These are phyloP conservation scores for Platycheirus albimanus DNA, from an alignment of 2,888 invertebrate genomes.

Conservation along the genomic window DNA sequence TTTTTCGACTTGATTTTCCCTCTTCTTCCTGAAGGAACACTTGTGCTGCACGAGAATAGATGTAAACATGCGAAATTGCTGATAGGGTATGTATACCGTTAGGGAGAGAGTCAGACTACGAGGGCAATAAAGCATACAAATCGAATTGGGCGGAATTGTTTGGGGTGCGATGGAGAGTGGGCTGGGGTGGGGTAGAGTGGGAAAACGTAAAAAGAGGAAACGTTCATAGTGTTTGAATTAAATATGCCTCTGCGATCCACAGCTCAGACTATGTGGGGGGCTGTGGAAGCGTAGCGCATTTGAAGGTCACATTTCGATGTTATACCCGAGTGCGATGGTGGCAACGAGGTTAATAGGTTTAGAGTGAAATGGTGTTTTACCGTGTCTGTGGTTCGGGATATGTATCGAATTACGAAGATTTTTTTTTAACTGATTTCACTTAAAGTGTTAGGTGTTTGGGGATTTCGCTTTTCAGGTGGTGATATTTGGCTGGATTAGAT, in stretches of 20 bases:
- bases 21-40: conserved; percentile 51
- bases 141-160: conserved; percentile 45
- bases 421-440: conserved; percentile 40
- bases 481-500: conserved; percentile 43
- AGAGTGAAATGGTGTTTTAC: conserved; percentile 46
- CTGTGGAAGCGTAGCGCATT: conserved; percentile 63
- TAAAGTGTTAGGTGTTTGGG: conserved; percentile 48
- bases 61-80: conserved; percentile 64
- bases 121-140: conserved; percentile 71
- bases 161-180: not conserved
- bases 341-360: conserved; percentile 73
- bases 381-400: conserved; percentile 44
- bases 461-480: conserved; percentile 26
- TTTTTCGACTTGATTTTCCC: not conserved
- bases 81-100: conserved; percentile 27
- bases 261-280: conserved; percentile 18
- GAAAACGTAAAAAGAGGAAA: conserved; percentile 32
- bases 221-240: conserved; percentile 68
- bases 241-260: conserved; percentile 71
- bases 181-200: not conserved
- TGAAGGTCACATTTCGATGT: conserved; percentile 71
- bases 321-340: conserved; percentile 48
- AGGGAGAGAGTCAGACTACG: conserved; percentile 4
- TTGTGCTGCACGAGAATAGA: conserved; percentile 71
- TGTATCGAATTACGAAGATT: conserved; percentile 55